A percentile compares a stretch with the other conserved stretches of the same genome.
These are phyloP conservation scores for Agapostemon virescens DNA, from an alignment of 2,888 invertebrate species.

Conservation along the genomic window DNA sequence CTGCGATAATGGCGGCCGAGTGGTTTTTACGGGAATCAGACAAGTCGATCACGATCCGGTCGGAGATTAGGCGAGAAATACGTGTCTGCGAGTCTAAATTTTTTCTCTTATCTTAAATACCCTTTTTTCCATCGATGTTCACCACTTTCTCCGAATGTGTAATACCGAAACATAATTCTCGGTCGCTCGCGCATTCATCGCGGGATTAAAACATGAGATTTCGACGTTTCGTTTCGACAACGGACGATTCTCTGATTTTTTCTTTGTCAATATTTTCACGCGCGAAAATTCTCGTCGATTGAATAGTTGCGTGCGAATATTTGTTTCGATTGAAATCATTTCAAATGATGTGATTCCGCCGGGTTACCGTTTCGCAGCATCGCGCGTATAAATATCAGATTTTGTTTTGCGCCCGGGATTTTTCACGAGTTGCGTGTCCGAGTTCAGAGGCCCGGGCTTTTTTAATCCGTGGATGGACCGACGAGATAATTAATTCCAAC, in stretches of 20 bases:
- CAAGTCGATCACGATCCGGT: constrained; percentile 45
- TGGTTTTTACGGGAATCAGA: constrained; percentile 42
- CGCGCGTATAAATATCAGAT: background rate
- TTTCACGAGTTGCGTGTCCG: background rate
- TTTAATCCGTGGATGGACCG: constrained; percentile 16
- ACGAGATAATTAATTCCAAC: constrained; percentile 53
- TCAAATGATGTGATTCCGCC: background rate
- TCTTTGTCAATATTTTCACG: background rate
- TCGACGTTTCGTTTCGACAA: background rate
- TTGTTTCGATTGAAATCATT: background rate
- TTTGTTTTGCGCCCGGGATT: background rate
- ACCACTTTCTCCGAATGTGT: background rate
- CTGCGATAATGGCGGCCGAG: constrained; percentile 44
- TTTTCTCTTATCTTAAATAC: background rate
- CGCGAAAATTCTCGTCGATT: background rate
- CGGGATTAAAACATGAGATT: background rate
- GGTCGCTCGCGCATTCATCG: background rate
- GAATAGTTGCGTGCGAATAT: no score
- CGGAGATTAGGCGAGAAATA: constrained; percentile 41
- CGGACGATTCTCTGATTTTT: background rate
- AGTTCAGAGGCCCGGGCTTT: background rate
- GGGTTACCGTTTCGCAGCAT: background rate
- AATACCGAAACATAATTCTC: background rate
- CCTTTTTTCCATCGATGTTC: background rate
- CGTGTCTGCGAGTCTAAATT: constrained; percentile 10